Evolutionary conservation across 2,888 invertebrate species (phyloP), one percentile per base, ranked within the genome.

Genomic region (Chymomyza amoena): DNA sequence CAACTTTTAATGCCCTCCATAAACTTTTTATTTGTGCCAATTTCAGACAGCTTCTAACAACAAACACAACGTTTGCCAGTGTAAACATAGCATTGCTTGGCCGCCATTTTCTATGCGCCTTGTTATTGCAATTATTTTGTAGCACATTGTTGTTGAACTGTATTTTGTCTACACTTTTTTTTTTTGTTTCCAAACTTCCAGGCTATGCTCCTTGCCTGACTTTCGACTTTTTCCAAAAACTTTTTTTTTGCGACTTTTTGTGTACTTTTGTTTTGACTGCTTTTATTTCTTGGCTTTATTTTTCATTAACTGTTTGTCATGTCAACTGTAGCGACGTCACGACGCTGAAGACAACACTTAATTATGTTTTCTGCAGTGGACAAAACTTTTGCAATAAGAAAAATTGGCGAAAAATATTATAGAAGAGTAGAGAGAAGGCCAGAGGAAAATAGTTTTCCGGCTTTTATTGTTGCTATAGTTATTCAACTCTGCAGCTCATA

Each of bases 261-360:
- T 18, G 25, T 25, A 15, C 15, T 57, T 57, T 57, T 10, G 18
- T 57, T 57, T 18, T 2, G n/a, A 20, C 56, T 18, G 56, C 18
- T 18, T 16, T 16, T 18, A 56, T 56, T 56, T 61, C 45, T 45
- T 61, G 45, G 45, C 39, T n/a, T 65, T 56, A 52, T 66, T 69
- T 66, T 72, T 72, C 69, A 78, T 83, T 78, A 78, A 82, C 81
- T 77, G 81, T 81, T 81, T 81, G 81, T 70, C 81, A 73, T 70
- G 76, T 78, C 82, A 73, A 81, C 81, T 73, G 60, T 57, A 36
- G 39, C 60, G 20, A n/a, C 54, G 64, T 72, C 67, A 76, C 66
- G 70, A 64, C 68, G 69, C 65, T 72, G 64, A 83, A 83, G 83
- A 83, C 83, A 81, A 81, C 83, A 85, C 83, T 85, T 83, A 83